Evolutionary conservation across 2,888 invertebrate genomes (phyloP).

Genomic region (Serrognathus titanus): DNA sequence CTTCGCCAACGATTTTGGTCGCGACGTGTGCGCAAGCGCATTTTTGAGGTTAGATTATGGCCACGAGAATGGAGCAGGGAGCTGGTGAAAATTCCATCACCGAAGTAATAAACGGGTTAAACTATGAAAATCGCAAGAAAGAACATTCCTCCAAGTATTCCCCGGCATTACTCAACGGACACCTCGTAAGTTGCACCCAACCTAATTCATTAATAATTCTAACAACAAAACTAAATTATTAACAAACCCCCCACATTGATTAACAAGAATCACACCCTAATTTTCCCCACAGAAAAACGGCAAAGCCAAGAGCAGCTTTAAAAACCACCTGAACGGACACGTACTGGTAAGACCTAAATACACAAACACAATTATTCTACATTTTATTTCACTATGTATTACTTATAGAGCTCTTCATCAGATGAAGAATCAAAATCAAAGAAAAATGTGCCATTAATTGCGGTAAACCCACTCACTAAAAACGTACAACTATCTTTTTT

Average conservation of each 20-base stretch:
- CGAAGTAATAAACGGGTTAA: slow-evolving; percentile 27
- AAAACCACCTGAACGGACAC: slow-evolving; percentile 17
- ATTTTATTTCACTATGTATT: not conserved
- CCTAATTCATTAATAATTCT: not conserved
- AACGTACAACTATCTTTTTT: not conserved
- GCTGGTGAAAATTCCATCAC: slow-evolving; percentile 24
- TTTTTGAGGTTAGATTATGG: slow-evolving; percentile 23
- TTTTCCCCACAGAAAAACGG: slow-evolving; percentile 15
- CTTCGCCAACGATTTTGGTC: slow-evolving; percentile 15
- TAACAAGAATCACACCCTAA: not conserved
- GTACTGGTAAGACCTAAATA: slow-evolving; percentile 14
- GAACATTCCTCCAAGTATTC: slow-evolving; percentile 18
- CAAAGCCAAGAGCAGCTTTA: slow-evolving; percentile 12
- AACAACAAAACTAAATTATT: not conserved
- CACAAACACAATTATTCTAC: too few relatives aligned
- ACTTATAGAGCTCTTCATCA: slow-evolving; percentile 21
- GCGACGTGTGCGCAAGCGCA: slow-evolving; percentile 22
- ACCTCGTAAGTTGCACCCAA: slow-evolving; percentile 25
- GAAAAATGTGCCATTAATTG: not conserved
- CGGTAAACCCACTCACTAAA: too few relatives aligned
- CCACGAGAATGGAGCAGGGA: slow-evolving; percentile 29
- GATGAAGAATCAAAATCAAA: slow-evolving; percentile 21
- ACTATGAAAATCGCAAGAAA: slow-evolving; percentile 20
- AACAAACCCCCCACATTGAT: too few relatives aligned
- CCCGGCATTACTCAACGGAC: slow-evolving; percentile 25